Evolutionary conservation across 2,797 vertebrate genomes (phyloP), one percentile per base, ranked within the genome.

Genomic region (Hypotaenidia philippensis): DNA sequence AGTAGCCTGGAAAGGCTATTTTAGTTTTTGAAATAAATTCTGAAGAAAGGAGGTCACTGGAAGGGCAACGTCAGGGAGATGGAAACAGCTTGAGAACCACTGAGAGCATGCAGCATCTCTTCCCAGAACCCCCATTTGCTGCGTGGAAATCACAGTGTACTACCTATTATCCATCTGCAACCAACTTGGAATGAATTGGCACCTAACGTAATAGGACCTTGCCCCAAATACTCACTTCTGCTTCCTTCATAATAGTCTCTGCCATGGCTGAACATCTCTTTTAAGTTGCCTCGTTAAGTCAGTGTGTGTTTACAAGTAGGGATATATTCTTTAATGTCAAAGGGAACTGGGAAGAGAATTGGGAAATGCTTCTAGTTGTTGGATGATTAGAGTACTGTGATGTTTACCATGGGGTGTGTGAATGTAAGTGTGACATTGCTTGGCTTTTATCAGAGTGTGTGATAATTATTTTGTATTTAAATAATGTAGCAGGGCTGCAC

Each of bases 381-480:
- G 92, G 44, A 38, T 90, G 57, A 92, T 80, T 87, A 78, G 77
- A 89, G 70, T 89, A 72, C 77, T 82, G 75, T 91, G 87, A 93
- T 94, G 41, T 82, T 95, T 96, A 91, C 70, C 76, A 8, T n/a
- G 36, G 27, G 0, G 1, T 34, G 1, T 34, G 22, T 49, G 16
- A 68, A 14, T 74, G 23, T 31, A 80, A 56, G 20, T 50, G 41
- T 76, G 68, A 52, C 41, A 31, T 60, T 87, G 69, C 76, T 96
- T 70, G 78, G 72, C 38, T 86, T 94, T 94, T 95, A 93, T 91
- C 96, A 87, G 72, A 94, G 80, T 69, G 78, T 92, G 87, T 87
- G 94, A 90, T 92, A 87, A 93, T 93, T 92, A 94, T 91, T 96
- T 94, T 92, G 49, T 87, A 92, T 96, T 93, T 95, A 93, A 97